phyloP scores from a whole-genome alignment of 2,888 invertebrate genomes.

The Scelioninae gen. 2 region DNA sequence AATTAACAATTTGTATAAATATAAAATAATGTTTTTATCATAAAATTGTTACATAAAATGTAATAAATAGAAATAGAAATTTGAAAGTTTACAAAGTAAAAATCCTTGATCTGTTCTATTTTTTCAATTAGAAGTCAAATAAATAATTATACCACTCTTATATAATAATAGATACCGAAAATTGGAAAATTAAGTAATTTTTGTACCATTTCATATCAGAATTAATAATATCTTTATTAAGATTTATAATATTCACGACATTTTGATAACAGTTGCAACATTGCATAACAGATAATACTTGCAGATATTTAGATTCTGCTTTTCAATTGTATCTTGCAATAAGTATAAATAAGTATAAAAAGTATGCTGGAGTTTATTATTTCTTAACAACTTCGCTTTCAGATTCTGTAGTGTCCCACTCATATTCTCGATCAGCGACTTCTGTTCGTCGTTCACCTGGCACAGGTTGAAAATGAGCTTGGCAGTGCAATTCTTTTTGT shows the following conservation, averaged over 20 bases:
- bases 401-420: constrained; percentile 68
- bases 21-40: no score
- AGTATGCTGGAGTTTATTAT: constrained; percentile 9
- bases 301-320: not conserved
- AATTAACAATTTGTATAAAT: no score
- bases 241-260: constrained; percentile 38
- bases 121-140: no score
- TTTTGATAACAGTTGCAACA: constrained; percentile 26
- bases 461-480: not conserved
- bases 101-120: no score
- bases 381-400: constrained; percentile 59
- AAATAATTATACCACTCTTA: no score
- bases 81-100: no score
- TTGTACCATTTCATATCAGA: not conserved
- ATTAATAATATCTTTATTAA: constrained; percentile 40
- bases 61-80: no score
- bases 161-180: no score
- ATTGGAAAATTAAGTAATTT: not conserved
- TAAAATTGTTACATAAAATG: no score
- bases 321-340: not conserved
- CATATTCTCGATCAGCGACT: constrained; percentile 46
- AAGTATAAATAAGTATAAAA: constrained; percentile 3
- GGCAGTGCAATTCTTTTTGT: not conserved
- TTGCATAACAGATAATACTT: constrained; percentile 45
- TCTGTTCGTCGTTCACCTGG: not conserved